Evolutionary conservation across 2,888 invertebrate species (phyloP).

Genomic region (Trichogramma dendrolimi): DNA sequence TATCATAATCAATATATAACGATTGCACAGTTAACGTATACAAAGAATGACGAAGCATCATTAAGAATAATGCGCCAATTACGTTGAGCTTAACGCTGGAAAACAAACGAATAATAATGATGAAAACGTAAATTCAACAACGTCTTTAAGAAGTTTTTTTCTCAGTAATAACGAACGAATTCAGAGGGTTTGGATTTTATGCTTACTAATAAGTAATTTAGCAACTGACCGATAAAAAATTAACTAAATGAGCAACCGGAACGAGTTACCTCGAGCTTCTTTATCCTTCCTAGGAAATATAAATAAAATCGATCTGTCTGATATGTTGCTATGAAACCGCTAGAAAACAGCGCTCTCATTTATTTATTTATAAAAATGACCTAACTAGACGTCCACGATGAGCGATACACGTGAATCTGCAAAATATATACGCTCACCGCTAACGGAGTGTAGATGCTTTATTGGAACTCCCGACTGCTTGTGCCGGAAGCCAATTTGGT

Average conservation of each 20-base stretch:
- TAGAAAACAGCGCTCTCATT: conserved; percentile 1
- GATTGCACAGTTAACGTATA: too few species aligned
- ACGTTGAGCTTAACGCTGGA: too few species aligned
- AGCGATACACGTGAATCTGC: conserved; percentile 2
- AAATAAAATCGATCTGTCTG: conserved; percentile 22
- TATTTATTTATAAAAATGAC: conserved; percentile 17
- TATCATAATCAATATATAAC: conserved; percentile 12
- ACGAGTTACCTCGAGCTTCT: conserved; percentile 25
- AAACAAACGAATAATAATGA: background rate
- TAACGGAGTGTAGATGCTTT: conserved; percentile 6
- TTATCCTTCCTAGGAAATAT: conserved; percentile 10
- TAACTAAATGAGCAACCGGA: background rate
- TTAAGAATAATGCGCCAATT: too few species aligned
- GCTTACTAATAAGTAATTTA: conserved; percentile 5
- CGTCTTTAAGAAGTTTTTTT: background rate
- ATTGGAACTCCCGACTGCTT: conserved; percentile 8
- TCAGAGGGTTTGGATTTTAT: conserved; percentile 41
- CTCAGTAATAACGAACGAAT: conserved; percentile 35
- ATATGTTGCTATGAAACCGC: conserved; percentile 25
- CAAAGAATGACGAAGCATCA: too few species aligned
- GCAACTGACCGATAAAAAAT: too few species aligned
- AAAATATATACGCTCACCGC: too few species aligned
- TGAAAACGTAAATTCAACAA: conserved; percentile 48
- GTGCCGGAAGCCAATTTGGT: conserved; percentile 13
- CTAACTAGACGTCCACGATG: conserved; percentile 22